Conservation (phyloP, 1,140 invertebrate species). For the Oppia nitens region DNA sequence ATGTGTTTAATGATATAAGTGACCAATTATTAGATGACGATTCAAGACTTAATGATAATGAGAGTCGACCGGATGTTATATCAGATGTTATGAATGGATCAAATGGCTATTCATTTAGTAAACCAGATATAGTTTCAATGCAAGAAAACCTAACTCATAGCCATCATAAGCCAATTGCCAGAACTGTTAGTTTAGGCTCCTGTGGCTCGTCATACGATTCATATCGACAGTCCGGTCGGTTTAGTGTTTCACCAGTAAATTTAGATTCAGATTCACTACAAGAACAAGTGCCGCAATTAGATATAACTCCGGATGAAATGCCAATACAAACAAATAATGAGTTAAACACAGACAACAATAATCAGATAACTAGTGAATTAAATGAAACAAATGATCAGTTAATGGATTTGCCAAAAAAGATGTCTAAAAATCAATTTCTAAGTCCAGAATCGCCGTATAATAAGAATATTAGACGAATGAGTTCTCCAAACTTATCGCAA, state of each 20-base stretch:
- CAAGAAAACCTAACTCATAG: neutral
- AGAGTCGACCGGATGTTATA: neutral
- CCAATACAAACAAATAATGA: neutral
- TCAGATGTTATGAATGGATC: neutral
- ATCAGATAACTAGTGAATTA: neutral
- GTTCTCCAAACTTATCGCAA: constrained; percentile 16
- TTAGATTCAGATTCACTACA: neutral
- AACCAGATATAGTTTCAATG: neutral
- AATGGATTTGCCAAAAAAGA: constrained; percentile 5
- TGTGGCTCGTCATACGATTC: neutral
- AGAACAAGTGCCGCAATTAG: neutral
- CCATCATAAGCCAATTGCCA: neutral
- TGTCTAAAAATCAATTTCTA: neutral
- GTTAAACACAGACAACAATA: neutral
- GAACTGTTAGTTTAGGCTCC: constrained; percentile 9
- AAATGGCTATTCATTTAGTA: neutral
- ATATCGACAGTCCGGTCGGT: constrained; percentile 13
- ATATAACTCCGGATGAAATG: neutral
- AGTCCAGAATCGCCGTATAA: neutral
- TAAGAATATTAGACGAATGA: constrained; percentile 18
- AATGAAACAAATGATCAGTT: constrained; percentile 4
- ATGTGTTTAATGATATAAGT: neutral
- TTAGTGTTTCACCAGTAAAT: constrained; percentile 17
- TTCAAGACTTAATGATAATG: neutral
- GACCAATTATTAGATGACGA: neutral